These are phyloP conservation scores for Orycteropus afer DNA, from an alignment of 2,113 vertebrate genomes.

Conservation along the genomic window DNA sequence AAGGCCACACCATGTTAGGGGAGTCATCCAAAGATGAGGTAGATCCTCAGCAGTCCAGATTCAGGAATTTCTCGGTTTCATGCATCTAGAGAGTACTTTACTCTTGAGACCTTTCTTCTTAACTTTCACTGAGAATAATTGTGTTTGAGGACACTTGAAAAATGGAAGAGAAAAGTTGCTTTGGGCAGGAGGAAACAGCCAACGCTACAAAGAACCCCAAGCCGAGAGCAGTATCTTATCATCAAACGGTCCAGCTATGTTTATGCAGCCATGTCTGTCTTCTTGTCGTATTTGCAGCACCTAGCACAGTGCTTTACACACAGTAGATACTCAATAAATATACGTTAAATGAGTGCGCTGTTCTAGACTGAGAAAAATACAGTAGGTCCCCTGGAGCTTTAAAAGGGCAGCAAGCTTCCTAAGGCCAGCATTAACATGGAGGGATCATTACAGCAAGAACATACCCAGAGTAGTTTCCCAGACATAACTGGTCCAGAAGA, in stretches of 20 bases:
- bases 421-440: not conserved
- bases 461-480: not conserved
- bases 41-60: not conserved
- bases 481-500: not conserved
- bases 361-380: not conserved
- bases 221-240: not conserved
- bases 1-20: not conserved
- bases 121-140: not conserved
- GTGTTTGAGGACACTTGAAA: not conserved
- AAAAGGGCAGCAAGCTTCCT: not conserved
- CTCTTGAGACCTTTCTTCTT: not conserved
- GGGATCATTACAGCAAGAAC: not conserved
- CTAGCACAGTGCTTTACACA: not conserved
- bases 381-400: not conserved
- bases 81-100: not conserved
- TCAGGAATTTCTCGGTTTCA: not conserved
- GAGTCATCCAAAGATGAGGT: not conserved
- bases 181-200: not conserved
- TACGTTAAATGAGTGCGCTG: not conserved
- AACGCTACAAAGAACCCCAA: not conserved
- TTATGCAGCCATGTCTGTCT: not conserved
- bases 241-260: not conserved
- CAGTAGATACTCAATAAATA: not conserved
- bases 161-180: not conserved
- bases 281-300: not conserved